Percentiles rank a stretch among this genome's conserved stretches.
Conservation (phyloP, 2,113 vertebrate species). For the Marmota flaviventris region DNA sequence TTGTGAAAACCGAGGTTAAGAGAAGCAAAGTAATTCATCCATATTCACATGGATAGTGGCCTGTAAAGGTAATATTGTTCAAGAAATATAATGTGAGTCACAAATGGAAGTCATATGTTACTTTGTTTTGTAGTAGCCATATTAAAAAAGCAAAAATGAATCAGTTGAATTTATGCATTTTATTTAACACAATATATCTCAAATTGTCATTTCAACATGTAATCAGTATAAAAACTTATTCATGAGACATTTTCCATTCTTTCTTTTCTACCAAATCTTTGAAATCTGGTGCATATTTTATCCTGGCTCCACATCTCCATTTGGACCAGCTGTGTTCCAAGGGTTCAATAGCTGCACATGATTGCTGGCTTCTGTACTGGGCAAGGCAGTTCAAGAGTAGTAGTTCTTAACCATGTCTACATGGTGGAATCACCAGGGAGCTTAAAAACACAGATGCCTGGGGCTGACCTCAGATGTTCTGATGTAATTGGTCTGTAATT, state of each 20-base stretch:
- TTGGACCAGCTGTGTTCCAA: not conserved
- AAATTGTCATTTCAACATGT: conserved; percentile 1
- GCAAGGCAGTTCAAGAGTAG: not conserved
- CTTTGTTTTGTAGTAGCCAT: conserved; percentile 10
- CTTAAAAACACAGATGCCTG: conserved; percentile 14
- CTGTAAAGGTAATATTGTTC: not conserved
- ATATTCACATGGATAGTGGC: not conserved
- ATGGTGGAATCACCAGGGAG: not conserved
- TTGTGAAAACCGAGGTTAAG: not conserved
- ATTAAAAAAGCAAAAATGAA: conserved; percentile 16
- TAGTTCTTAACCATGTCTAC: not conserved
- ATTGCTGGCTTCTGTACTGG: not conserved
- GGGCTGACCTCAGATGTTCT: not conserved
- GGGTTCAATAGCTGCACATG: not conserved
- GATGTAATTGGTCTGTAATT: not conserved
- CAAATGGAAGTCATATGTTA: not conserved
- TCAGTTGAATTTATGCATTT: not conserved
- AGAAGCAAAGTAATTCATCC: not conserved
- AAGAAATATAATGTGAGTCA: not conserved
- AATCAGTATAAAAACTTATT: not conserved
- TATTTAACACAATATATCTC: not conserved
- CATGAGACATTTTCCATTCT: not conserved
- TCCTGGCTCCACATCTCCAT: not conserved
- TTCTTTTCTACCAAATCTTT: not conserved
- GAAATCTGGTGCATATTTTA: not conserved